phyloP scores from a whole-genome alignment of 1,140 invertebrate genomes.

The Sinonovacula constricta region DNA sequence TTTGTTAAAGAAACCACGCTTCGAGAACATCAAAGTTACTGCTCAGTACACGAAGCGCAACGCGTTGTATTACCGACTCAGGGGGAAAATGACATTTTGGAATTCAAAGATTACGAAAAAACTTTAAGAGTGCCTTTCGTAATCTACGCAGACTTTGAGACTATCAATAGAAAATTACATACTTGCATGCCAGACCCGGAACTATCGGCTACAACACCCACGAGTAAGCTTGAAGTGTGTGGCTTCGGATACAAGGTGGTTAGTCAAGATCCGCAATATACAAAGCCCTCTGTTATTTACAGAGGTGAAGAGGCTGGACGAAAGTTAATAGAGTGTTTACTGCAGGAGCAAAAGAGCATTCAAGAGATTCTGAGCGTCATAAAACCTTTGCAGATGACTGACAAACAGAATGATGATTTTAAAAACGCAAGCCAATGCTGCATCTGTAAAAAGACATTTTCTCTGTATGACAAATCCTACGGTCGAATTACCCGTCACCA shows the following conservation, averaged over 20 bases:
- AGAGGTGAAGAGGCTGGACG: slow-evolving; percentile 15
- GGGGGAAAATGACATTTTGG: slow-evolving; percentile 13
- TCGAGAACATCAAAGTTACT: slow-evolving; percentile 8
- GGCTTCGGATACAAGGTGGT: slow-evolving; percentile 24
- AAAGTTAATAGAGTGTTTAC: slow-evolving; percentile 20
- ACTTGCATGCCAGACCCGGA: neutral
- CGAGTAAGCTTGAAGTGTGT: slow-evolving; percentile 11
- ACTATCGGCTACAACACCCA: slow-evolving; percentile 3
- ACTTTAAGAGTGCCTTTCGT: neutral
- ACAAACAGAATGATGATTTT: slow-evolving; percentile 3
- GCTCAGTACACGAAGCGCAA: slow-evolving; percentile 6
- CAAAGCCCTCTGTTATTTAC: slow-evolving; percentile 20
- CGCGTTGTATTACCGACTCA: slow-evolving; percentile 12
- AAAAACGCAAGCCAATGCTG: slow-evolving; percentile 11
- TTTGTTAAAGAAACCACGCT: neutral
- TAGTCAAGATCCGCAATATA: slow-evolving; percentile 5
- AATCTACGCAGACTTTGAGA: no score
- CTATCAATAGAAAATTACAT: slow-evolving; percentile 15
- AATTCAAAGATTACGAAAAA: slow-evolving; percentile 22
- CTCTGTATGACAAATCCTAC: slow-evolving; percentile 38
- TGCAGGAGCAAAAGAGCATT: slow-evolving; percentile 12
- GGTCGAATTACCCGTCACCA: slow-evolving; percentile 73
- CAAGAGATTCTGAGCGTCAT: slow-evolving; percentile 1
- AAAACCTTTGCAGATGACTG: slow-evolving; percentile 4
- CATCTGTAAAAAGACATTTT: slow-evolving; percentile 44